Conservation (phyloP, 1,140 invertebrate genomes). For the Panulirus ornatus region DNA sequence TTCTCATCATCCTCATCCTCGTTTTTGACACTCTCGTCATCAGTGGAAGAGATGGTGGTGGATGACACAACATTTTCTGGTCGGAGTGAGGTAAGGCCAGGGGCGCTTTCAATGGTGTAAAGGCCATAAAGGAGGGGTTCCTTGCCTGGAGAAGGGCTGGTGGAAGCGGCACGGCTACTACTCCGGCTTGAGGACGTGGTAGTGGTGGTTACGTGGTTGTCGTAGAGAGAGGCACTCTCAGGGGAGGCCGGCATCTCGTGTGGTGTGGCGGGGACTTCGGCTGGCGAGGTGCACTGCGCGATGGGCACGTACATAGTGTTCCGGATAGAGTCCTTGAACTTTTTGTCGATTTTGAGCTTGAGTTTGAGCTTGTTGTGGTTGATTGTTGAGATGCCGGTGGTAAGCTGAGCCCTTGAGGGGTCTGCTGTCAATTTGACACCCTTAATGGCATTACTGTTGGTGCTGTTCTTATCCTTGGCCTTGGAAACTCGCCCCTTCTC, state of each 20-base stretch:
- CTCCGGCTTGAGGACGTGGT: slow-evolving; percentile 68
- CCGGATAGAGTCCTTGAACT: slow-evolving; percentile 81
- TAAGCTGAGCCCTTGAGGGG: slow-evolving; percentile 45
- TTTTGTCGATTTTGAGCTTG: slow-evolving; percentile 82
- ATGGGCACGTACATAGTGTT: slow-evolving; percentile 79
- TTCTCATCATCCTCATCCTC: slow-evolving; percentile 53
- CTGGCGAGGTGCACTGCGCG: slow-evolving; percentile 82
- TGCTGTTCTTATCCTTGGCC: slow-evolving; percentile 79
- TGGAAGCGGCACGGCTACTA: slow-evolving; percentile 63
- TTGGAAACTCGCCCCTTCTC: slow-evolving; percentile 79
- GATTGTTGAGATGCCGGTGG: slow-evolving; percentile 74
- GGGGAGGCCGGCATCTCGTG: slow-evolving; percentile 88
- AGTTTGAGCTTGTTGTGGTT: slow-evolving; percentile 81
- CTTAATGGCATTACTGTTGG: slow-evolving; percentile 66
- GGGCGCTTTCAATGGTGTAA: slow-evolving; percentile 72
- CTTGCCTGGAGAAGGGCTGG: slow-evolving; percentile 68
- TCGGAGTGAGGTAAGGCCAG: slow-evolving; percentile 65
- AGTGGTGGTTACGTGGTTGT: slow-evolving; percentile 81
- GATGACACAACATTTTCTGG: slow-evolving; percentile 67
- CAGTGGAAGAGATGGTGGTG: slow-evolving; percentile 48
- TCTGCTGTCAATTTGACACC: slow-evolving; percentile 75
- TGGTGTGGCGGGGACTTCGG: slow-evolving; percentile 89
- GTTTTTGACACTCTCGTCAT: slow-evolving; percentile 53
- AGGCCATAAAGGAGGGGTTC: slow-evolving; percentile 73
- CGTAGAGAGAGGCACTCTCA: slow-evolving; percentile 88